Base-by-base conservation (phyloP, 1,140 invertebrate genomes). In the Ceratitis capitata region DNA sequence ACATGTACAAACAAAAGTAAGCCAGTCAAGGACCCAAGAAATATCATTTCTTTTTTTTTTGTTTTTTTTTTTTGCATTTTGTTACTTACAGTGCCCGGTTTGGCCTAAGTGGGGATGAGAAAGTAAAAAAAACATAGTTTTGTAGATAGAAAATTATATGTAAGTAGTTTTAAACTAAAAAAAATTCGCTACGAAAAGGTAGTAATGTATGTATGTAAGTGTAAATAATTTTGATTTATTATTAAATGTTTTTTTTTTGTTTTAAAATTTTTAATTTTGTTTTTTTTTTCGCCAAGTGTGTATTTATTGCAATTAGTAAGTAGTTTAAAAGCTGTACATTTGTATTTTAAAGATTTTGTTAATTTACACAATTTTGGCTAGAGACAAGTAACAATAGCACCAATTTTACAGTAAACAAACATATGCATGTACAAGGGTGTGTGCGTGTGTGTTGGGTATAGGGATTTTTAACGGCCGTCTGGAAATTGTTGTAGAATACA, bases 81-180 rank as follows among this genome's bases (percentile, higher is more conserved):
- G 45, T 93, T 95, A 96, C 95, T 96, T 95, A 96, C 95, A 94
- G 94, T 94, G 88, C 92, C 93, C 85, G 95, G 95, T 92, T 96
- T 96, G 90, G 95, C 95, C 95, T 96, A 93, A 85, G 85, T 64
- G 23, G 85, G 85, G n/a, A 69, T 19, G 69, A 83, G 64, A 86
- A 85, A 53, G 53, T 83, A 49, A 61, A 85, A 82, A 86, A 74
- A 86, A 82, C 19, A 82, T n/a, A 35, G 69, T 78, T 78, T 82
- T 82, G 29, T 85, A 85, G 35, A 85, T 32, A 82, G n/a, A 78
- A 85, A 84, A 64, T 39, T 84, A 61, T 58, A 64, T 39, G 23
- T 61, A 78, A 78, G 69, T 45, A n/a, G 39, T 23, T 78, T n/a
- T 39, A 78, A 45, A 78, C 69, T 78, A 78, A 78, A 39, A 78